Evolutionary conservation across 2,113 vertebrate species (phyloP), one percentile per base, ranked within the genome.

Genomic region (Melanerpes aurifrons): DNA sequence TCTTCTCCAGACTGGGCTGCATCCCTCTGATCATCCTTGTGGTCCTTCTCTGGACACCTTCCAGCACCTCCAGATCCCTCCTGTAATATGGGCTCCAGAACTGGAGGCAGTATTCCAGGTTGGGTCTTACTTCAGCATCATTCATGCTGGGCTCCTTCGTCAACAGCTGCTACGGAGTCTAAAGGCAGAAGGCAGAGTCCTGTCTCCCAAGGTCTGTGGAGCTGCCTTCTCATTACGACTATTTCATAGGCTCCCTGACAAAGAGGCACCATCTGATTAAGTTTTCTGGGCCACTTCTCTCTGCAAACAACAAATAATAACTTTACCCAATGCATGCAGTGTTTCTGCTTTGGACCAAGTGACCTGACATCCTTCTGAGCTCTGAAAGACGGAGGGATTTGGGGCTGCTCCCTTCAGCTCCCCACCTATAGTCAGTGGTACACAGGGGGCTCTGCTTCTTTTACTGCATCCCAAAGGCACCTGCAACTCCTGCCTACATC

Each of bases 131-230:
- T 8, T 37, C 69, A 83, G 43, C 45, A 83, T 93, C 73, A 37
- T 74, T 69, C 8, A 2, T 1, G 1, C 48, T 92, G 48, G 1
- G 0, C 16, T 89, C 12, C 64, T 91, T 87, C 70, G 83, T 87
- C 82, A 86, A 71, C 64, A 91, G 66, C 87, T 71, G 66, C 32
- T 75, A n/a, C 10, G 13, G 28, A 82, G 73, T 71, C 64, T 54
- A 57, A 87, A 94, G 80, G 3, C 71, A 82, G 81, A 94, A 86
- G 80, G n/a, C 75, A 89, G 59, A 82, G 15, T 85, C 31, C 53
- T 89, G 75, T 40, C 43, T 81, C 67, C 80, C 82, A 57, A 71
- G 64, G 48, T 57, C 76, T 90, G 64, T 19, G n/a, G 37, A 79
- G 28, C 40, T 91, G 48, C 63, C 82, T 82, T 75, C 75, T 85